These are phyloP conservation scores for Shinisaurus crocodilurus DNA, from an alignment of 2,113 vertebrate genomes.

Conservation along the genomic window DNA sequence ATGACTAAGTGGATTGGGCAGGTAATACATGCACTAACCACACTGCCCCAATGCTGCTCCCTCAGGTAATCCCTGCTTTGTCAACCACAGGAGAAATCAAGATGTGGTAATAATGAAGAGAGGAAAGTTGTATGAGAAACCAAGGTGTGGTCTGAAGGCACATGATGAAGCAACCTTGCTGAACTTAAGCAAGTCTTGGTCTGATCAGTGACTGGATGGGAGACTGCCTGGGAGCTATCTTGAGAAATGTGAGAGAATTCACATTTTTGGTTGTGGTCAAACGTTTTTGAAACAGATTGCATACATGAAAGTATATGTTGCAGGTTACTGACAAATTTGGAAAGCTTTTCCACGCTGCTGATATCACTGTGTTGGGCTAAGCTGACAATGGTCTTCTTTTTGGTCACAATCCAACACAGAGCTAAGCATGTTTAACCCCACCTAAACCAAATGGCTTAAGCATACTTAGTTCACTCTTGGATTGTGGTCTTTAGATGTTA, in stretches of 20 bases:
- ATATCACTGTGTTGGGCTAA: neutral
- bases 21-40: neutral
- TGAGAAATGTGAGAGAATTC: neutral
- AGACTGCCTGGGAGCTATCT: neutral
- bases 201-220: neutral
- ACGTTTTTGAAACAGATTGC: neutral
- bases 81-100: neutral
- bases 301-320: neutral
- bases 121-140: neutral
- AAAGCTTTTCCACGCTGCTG: neutral
- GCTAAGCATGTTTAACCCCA: neutral
- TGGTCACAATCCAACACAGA: neutral
- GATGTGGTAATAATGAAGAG: neutral
- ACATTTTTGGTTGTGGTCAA: neutral
- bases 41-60: neutral
- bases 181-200: neutral
- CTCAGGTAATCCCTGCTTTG: neutral
- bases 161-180: neutral
- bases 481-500: neutral
- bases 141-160: neutral
- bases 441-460: neutral
- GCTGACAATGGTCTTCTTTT: neutral
- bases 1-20: neutral
- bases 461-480: neutral
- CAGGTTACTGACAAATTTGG: neutral